Evolutionary conservation across 2,888 invertebrate genomes (phyloP).

Genomic region (Flabesymbios commensalis): DNA sequence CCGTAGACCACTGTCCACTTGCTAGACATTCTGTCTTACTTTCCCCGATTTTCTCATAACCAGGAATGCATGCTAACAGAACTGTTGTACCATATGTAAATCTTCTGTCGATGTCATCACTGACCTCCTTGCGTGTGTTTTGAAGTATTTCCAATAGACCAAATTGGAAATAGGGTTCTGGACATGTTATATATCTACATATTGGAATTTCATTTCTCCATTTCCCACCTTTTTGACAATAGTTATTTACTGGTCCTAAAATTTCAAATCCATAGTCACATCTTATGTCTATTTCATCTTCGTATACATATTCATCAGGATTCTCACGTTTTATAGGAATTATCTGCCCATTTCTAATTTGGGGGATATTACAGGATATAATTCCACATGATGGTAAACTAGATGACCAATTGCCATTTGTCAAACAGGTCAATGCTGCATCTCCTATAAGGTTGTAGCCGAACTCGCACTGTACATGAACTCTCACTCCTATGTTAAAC

Average conservation of each 20-base stretch:
- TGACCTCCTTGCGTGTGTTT: neutral
- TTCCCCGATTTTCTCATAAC: conserved; percentile 26
- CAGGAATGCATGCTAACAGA: conserved; percentile 1
- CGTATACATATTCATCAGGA: neutral
- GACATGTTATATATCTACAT: conserved; percentile 34
- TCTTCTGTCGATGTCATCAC: too few relatives aligned
- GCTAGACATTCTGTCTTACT: conserved; percentile 24
- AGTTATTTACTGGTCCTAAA: neutral
- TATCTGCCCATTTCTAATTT: too few relatives aligned
- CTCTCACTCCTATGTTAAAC: neutral
- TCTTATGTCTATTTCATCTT: neutral
- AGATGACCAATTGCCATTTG: conserved; percentile 14
- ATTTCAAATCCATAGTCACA: conserved; percentile 9
- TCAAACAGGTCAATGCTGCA: conserved; percentile 5
- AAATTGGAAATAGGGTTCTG: neutral
- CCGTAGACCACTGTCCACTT: conserved; percentile 29
- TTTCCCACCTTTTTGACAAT: conserved; percentile 33
- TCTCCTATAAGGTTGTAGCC: conserved; percentile 7
- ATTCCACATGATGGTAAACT: too few relatives aligned
- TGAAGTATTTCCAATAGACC: neutral
- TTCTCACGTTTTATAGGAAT: neutral
- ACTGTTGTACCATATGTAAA: conserved; percentile 6
- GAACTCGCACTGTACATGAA: neutral
- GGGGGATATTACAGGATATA: too few relatives aligned
- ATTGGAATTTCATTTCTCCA: conserved; percentile 50